Conservation (phyloP, 2,113 vertebrate genomes). For the Eretmodus cyanostictus region DNA sequence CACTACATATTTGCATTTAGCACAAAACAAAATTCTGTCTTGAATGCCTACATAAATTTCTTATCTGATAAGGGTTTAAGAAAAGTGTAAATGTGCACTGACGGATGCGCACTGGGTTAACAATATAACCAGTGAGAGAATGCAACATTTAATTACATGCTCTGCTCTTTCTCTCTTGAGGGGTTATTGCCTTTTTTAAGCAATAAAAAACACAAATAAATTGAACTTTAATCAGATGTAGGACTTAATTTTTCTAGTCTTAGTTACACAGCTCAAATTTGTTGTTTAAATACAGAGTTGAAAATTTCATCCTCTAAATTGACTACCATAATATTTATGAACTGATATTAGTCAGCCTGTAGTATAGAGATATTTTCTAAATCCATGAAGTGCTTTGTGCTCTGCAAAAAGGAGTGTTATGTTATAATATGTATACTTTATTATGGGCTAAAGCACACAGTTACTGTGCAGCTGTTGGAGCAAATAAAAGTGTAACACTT, state of each 20-base stretch:
- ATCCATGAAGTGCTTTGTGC: not conserved
- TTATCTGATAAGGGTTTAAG: not conserved
- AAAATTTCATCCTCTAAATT: not conserved
- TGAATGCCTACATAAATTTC: not conserved
- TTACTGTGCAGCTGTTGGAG: not conserved
- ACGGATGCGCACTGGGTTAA: not conserved
- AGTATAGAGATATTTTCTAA: not conserved
- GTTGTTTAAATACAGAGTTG: not conserved
- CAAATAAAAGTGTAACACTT: not conserved
- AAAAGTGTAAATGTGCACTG: not conserved
- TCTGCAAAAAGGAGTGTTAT: not conserved
- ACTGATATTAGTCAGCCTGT: not conserved
- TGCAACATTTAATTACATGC: slow-evolving; percentile 2
- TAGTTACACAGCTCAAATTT: not conserved
- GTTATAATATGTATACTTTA: not conserved
- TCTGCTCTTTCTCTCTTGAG: not conserved
- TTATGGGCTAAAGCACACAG: not conserved
- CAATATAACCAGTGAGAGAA: not conserved
- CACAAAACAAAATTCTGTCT: not conserved
- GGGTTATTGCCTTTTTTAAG: not conserved
- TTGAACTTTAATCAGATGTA: not conserved
- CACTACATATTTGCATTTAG: not conserved
- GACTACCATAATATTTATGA: not conserved
- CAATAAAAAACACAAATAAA: not conserved
- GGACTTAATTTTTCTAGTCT: not conserved